Evolutionary conservation across 2,797 vertebrate genomes (phyloP), one percentile per base, ranked within the genome.

Genomic region (Coranthus polyacanthus): DNA sequence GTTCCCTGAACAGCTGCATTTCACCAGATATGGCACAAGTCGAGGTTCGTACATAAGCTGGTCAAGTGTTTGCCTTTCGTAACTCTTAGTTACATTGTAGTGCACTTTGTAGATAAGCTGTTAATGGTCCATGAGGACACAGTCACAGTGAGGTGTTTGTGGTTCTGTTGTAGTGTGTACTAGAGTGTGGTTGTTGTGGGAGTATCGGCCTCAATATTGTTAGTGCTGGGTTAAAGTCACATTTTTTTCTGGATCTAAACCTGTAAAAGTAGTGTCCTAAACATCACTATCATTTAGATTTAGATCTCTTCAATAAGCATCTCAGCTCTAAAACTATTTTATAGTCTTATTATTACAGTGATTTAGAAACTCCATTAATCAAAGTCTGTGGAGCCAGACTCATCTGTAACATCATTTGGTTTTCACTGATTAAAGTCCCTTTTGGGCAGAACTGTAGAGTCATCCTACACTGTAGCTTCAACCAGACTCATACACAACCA

Each of bases 401-500:
- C n/a, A n/a, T n/a, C 12, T 36, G 16, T 9, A 52, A 58, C 15
- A 13, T 32, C 3, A 17, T 22, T 24, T n/a, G 6, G 17, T 49
- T 34, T 21, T 85, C n/a, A 81, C 58, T n/a, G n/a, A 64, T n/a
- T 13, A 43, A 37, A 69, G 59, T 86, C 74, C 36, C 64, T 68
- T 11, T n/a, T 16, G 29, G 26, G 42, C 52, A 62, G 20, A 66
- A 29, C 58, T 70, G 85, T 77, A 82, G 43, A 64, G 37, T 82
- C 69, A 62, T 60, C 68, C 78, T 79, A 39, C 12, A 15, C 13
- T 11, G 61, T 0, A 53, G 71, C 72, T 74, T 83, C 46, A 72
- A 74, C 65, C 78, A 77, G 67, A n/a, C 11, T 36, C 17, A 16
- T 41, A 21, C 82, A 68, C 87, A 86, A 82, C 75, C 32, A 75